phyloP scores from a whole-genome alignment of 1,140 invertebrate species.

The Trachelipus rathkii region DNA sequence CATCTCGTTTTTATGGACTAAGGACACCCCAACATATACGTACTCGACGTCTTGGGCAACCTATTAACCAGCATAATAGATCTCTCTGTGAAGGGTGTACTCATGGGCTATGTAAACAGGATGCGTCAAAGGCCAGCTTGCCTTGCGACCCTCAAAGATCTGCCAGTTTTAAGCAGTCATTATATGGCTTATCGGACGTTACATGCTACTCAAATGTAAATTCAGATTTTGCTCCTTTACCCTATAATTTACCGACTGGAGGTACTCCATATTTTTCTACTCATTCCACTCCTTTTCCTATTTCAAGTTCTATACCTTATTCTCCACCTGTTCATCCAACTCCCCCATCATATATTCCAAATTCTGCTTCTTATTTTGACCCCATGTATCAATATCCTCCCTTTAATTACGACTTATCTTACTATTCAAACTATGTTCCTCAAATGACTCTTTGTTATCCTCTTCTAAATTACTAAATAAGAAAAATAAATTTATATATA shows the following conservation, averaged over 20 bases:
- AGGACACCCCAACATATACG: constrained; percentile 21
- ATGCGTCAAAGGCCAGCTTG: background rate
- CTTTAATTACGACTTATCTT: background rate
- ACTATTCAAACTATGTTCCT: background rate
- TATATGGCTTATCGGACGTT: too few relatives aligned
- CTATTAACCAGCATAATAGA: background rate
- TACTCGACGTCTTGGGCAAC: constrained; percentile 25
- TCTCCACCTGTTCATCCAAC: background rate
- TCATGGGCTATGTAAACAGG: constrained; percentile 7
- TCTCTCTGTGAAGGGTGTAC: constrained; percentile 24
- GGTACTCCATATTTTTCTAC: background rate
- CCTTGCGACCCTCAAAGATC: background rate
- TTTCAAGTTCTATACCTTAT: background rate
- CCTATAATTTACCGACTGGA: background rate
- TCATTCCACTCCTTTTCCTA: background rate
- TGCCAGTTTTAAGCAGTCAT: background rate
- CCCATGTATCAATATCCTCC: background rate
- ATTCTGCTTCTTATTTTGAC: background rate
- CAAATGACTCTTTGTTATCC: background rate
- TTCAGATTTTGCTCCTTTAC: too few relatives aligned
- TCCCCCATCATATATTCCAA: background rate
- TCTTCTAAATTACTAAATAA: background rate
- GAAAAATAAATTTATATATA: too few relatives aligned
- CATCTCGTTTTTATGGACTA: constrained; percentile 17
- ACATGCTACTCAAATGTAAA: too few relatives aligned